Conservation (phyloP, 2,797 vertebrate genomes). For the Cottoperca gobio region DNA sequence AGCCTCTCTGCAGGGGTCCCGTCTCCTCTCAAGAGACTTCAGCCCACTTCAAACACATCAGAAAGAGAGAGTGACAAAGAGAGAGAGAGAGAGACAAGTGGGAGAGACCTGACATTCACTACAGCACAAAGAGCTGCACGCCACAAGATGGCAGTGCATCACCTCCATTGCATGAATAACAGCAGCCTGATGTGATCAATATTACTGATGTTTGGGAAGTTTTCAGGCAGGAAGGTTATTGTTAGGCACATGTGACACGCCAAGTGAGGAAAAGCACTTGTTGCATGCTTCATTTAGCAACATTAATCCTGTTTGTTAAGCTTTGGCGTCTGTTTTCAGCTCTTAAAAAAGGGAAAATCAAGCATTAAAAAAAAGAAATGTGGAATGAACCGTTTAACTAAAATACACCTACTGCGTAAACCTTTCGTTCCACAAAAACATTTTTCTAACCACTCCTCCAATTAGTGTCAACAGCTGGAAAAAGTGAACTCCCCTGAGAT, state of each 20-base stretch:
- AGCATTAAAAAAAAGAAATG: too few relatives aligned
- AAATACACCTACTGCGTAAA: slow-evolving; percentile 22
- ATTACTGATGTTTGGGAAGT: slow-evolving; percentile 19
- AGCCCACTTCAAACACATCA: slow-evolving; percentile 43
- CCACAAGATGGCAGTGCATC: slow-evolving; percentile 80
- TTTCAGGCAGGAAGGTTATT: slow-evolving; percentile 5
- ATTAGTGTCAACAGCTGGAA: slow-evolving; percentile 57
- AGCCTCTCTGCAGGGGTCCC: slow-evolving; percentile 44
- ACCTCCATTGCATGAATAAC: slow-evolving; percentile 40
- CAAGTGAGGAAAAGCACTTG: not conserved
- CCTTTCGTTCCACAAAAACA: slow-evolving; percentile 53
- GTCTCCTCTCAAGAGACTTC: slow-evolving; percentile 38
- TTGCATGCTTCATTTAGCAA: too few relatives aligned
- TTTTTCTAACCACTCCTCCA: slow-evolving; percentile 44
- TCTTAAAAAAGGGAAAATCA: too few relatives aligned
- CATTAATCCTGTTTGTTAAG: too few relatives aligned
- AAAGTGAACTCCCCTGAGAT: slow-evolving; percentile 34
- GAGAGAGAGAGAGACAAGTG: not conserved
- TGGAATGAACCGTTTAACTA: too few relatives aligned
- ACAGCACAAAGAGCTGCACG: slow-evolving; percentile 2
- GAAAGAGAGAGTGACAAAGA: not conserved
- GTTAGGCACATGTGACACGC: slow-evolving; percentile 9
- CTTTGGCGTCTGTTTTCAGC: too few relatives aligned
- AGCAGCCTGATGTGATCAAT: slow-evolving; percentile 16
- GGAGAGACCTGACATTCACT: not conserved